A percentile compares a stretch with the other conserved stretches of the same genome.
Conservation (phyloP, 2,113 vertebrate genomes). For the Orientallactaga bullata region DNA sequence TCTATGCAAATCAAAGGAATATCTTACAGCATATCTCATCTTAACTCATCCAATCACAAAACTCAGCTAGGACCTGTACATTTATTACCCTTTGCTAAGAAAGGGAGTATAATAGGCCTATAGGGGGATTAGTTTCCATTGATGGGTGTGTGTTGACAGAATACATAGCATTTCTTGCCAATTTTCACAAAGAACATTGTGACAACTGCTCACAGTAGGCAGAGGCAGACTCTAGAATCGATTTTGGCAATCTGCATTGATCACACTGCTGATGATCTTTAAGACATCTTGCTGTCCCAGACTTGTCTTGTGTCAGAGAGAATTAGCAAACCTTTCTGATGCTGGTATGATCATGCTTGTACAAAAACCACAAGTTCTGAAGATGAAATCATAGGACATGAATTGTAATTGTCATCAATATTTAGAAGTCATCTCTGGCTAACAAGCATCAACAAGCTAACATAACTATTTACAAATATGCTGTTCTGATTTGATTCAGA, state of each 20-base stretch:
- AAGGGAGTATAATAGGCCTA: constrained; percentile 57
- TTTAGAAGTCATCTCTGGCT: constrained; percentile 74
- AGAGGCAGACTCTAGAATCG: constrained; percentile 79
- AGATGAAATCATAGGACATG: constrained; percentile 73
- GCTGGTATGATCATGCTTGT: constrained; percentile 70
- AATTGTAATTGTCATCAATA: constrained; percentile 79
- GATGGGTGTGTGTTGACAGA: constrained; percentile 77
- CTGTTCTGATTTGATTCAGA: constrained; percentile 52
- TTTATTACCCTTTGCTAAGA: constrained; percentile 56
- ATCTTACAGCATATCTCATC: not conserved
- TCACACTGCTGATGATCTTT: constrained; percentile 82
- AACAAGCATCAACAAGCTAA: constrained; percentile 76
- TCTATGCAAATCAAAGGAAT: not conserved
- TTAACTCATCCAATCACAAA: constrained; percentile 35
- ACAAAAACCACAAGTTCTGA: constrained; percentile 73
- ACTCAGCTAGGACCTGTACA: not conserved
- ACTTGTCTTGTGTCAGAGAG: constrained; percentile 78
- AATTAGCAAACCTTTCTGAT: constrained; percentile 76
- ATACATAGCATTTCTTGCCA: constrained; percentile 74
- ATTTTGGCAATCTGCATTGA: constrained; percentile 81
- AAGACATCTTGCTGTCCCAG: constrained; percentile 80
- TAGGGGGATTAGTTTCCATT: constrained; percentile 70
- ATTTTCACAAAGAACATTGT: constrained; percentile 80
- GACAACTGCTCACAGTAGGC: constrained; percentile 82
- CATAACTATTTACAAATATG: constrained; percentile 68